Conservation (phyloP, 2,113 vertebrate genomes). For the Apodemus speciosus region DNA sequence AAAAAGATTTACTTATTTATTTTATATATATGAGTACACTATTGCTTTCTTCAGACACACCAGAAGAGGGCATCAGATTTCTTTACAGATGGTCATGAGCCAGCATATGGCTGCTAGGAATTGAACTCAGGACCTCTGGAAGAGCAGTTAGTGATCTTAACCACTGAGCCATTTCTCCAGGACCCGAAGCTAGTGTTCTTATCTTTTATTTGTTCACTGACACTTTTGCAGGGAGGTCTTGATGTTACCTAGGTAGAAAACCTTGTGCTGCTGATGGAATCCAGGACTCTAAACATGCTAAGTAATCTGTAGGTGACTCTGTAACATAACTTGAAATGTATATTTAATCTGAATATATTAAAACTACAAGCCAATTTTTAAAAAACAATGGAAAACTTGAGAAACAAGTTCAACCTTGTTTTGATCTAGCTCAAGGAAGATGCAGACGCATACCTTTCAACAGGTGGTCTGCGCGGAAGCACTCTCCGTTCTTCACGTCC, state of each 20-base stretch:
- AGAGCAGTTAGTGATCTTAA: no score
- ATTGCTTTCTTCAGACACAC: no score
- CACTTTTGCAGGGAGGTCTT: background rate
- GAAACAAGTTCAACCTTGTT: background rate
- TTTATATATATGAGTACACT: no score
- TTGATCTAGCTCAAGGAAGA: background rate
- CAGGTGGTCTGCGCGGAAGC: slow-evolving; percentile 97
- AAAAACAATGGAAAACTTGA: background rate
- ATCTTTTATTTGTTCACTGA: background rate
- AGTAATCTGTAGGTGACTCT: background rate
- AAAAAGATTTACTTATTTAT: no score
- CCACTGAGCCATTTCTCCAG: no score
- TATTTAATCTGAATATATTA: background rate
- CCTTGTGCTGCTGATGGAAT: background rate
- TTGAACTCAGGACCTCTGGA: no score
- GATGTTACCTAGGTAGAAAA: background rate
- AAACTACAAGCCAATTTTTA: background rate
- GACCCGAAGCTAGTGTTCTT: background rate
- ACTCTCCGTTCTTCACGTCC: slow-evolving; percentile 96
- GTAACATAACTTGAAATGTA: background rate
- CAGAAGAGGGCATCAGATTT: no score
- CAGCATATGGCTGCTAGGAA: no score
- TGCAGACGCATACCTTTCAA: slow-evolving; percentile 90
- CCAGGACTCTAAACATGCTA: background rate
- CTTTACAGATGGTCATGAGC: no score